Evolutionary conservation across 2,888 invertebrate genomes (phyloP), one percentile per base, ranked within the genome.

Genomic region (Callimorpha dominula): DNA sequence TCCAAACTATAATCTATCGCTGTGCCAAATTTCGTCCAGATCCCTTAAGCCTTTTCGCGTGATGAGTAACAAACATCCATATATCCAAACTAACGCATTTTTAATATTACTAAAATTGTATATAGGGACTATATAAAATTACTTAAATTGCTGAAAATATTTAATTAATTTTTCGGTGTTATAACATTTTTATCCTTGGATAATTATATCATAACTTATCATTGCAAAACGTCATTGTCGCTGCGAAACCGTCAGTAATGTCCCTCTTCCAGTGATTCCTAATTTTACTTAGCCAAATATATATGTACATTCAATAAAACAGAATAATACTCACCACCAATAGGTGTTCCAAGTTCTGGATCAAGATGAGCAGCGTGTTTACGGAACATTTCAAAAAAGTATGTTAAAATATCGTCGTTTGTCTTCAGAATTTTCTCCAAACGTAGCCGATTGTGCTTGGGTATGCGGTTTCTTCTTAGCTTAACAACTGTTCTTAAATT

Each of bases 311-410:
- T 14, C 14, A 14, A 31, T 49, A 31, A 12, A 15, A 15, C 7
- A 17, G 17, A 12, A 11, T 12, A 52, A n/a, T 40, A 50, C 63
- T 68, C n/a, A 68, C 68, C 62, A 17, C 68, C 68, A 49, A 68
- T 49, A 49, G 68, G 68, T 15, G 68, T 62, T 49, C 68, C 46
- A 15, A 49, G 49, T 31, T 68, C 67, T 68, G 67, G 67, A 68
- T 68, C 68, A 68, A 68, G 68, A 17, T 68, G 31, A 46, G 60
- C 46, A 67, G 67, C 67, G 20, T 68, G 67, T 42, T 68, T 68
- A 8, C 67, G 67, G n/a, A 68, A 68, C 67, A 68, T 68, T 8
- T 68, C 67, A 15, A 68, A 68, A 14, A 68, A 68, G 54, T 68
- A 57, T 20, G 67, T 20, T 20, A 68, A 20, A 43, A 68, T 68